Conservation (phyloP, 2,888 invertebrate species). For the Lacanobia wlatinum region DNA sequence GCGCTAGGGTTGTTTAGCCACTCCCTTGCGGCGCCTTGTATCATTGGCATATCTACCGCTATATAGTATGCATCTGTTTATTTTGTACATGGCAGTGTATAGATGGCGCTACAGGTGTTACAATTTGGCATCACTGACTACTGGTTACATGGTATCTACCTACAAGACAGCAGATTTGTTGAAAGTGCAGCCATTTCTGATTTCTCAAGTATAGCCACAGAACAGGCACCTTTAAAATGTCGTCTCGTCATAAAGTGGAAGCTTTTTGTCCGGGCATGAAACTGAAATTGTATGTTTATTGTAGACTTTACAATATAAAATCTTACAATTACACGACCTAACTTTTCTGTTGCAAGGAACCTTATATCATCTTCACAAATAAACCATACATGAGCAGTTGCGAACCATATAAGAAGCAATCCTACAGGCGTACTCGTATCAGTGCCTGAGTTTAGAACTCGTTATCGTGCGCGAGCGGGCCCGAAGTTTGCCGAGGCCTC, state of each 20-base stretch:
- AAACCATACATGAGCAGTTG: constrained; percentile 54
- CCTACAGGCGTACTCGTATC: constrained; percentile 57
- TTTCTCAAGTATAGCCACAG: too few relatives aligned
- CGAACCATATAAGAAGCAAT: constrained; percentile 59
- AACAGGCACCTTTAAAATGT: too few relatives aligned
- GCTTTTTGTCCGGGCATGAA: neutral
- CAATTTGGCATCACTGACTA: too few relatives aligned
- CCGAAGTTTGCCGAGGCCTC: constrained; percentile 61
- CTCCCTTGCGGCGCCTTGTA: too few relatives aligned
- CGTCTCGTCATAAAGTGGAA: neutral
- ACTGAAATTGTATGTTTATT: neutral
- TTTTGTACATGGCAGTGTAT: too few relatives aligned
- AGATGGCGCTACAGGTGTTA: too few relatives aligned
- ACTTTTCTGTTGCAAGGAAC: neutral
- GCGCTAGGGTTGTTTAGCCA: too few relatives aligned
- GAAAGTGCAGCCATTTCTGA: too few relatives aligned
- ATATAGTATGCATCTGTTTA: too few relatives aligned
- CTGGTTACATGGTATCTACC: neutral
- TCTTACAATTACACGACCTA: neutral
- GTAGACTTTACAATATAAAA: neutral
- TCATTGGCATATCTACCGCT: too few relatives aligned
- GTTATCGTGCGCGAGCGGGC: constrained; percentile 80
- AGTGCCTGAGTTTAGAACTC: constrained; percentile 79
- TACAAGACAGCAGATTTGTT: neutral
- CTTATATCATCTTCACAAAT: constrained; percentile 30